phyloP scores from a whole-genome alignment of 1,140 invertebrate species.

The Bursaphelenchus mucronatus region DNA sequence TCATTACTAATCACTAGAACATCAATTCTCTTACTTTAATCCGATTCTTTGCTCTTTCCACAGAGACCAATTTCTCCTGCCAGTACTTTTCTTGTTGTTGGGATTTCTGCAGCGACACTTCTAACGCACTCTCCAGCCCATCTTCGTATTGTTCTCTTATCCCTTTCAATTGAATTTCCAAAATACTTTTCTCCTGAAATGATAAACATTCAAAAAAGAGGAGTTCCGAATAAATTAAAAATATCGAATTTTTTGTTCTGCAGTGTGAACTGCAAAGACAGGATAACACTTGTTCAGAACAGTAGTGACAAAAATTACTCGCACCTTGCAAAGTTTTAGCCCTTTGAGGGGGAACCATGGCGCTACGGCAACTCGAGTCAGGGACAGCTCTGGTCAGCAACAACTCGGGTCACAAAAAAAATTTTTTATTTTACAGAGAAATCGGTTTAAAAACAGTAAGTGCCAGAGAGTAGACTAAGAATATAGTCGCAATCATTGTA shows the following conservation, averaged over 20 bases:
- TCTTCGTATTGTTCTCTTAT: slow-evolving; percentile 45
- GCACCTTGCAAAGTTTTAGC: too few relatives aligned
- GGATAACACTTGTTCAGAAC: neutral
- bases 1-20: neutral
- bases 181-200: slow-evolving; percentile 46
- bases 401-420: too few relatives aligned
- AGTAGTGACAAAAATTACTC: slow-evolving; percentile 22
- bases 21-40: slow-evolving; percentile 22
- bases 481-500: too few relatives aligned
- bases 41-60: slow-evolving; percentile 31
- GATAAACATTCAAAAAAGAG: neutral
- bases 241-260: slow-evolving; percentile 18
- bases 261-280: too few relatives aligned
- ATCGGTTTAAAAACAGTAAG: too few relatives aligned
- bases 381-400: too few relatives aligned
- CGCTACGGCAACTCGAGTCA: too few relatives aligned
- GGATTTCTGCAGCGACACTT: slow-evolving; percentile 46
- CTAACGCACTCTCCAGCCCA: slow-evolving; percentile 45
- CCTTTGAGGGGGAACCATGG: too few relatives aligned
- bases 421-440: too few relatives aligned
- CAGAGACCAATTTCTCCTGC: slow-evolving; percentile 41
- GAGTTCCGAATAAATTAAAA: too few relatives aligned
- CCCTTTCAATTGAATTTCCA: slow-evolving; percentile 46
- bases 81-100: slow-evolving; percentile 43
- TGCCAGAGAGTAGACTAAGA: too few relatives aligned